A percentile compares a stretch with the other conserved stretches of the same genome.
phyloP scores from a whole-genome alignment of 2,888 invertebrate species.

The Ennomos erosarius region DNA sequence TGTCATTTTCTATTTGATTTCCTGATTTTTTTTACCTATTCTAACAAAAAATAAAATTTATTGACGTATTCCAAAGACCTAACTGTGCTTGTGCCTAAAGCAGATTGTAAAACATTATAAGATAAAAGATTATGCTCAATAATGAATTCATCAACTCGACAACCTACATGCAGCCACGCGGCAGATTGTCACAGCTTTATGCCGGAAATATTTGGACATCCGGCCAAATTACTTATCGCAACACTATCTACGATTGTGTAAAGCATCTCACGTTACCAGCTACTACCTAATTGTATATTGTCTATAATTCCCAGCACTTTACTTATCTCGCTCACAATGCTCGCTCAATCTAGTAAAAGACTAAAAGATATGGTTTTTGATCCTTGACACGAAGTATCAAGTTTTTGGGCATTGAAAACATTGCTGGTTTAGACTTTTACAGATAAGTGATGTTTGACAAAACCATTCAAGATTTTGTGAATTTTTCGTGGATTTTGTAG shows the following conservation, averaged over 20 bases:
- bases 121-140: no score
- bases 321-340: slow-evolving; percentile 45
- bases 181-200: neutral
- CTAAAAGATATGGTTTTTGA: slow-evolving; percentile 23
- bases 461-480: neutral
- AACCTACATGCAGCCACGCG: no score
- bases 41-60: no score
- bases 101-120: no score
- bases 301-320: slow-evolving; percentile 50
- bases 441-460: slow-evolving; percentile 12
- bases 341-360: slow-evolving; percentile 16
- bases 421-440: slow-evolving; percentile 4
- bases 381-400: slow-evolving; percentile 38
- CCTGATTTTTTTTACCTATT: no score
- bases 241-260: slow-evolving; percentile 37
- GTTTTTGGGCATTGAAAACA: slow-evolving; percentile 38
- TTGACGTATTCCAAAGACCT: no score
- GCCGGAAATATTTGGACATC: slow-evolving; percentile 2
- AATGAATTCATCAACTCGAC: no score
- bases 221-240: slow-evolving; percentile 9
- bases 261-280: slow-evolving; percentile 42
- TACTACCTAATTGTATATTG: slow-evolving; percentile 48
- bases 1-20: no score
- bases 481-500: neutral
- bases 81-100: no score